Conservation (phyloP, 1,140 invertebrate genomes). For the Physella acuta region DNA sequence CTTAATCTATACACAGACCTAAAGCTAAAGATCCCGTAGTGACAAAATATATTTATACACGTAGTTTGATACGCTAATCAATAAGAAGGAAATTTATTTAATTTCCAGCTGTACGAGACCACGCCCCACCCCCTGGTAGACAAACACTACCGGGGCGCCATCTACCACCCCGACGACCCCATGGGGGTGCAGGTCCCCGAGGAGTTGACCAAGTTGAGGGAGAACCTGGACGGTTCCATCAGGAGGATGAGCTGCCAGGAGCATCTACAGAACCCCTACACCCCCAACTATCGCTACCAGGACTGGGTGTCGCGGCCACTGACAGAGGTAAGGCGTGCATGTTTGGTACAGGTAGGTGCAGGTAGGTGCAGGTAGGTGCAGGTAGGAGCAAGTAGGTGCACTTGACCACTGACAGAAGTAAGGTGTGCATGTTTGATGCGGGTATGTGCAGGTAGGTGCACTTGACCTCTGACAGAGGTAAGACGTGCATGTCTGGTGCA, state of each 20-base stretch:
- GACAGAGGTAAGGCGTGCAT: neutral
- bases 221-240: neutral
- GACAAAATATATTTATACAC: too few species aligned
- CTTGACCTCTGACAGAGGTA: too few species aligned
- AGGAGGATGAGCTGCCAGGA: neutral
- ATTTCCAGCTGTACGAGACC: conserved; percentile 10
- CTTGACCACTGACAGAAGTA: too few species aligned
- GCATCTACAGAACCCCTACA: neutral
- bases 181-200: conserved; percentile 13
- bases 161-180: conserved; percentile 1
- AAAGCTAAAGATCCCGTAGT: too few species aligned
- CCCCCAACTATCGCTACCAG: conserved; percentile 10
- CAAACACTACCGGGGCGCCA: conserved; percentile 14
- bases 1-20: too few species aligned
- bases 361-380: neutral
- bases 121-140: conserved; percentile 4
- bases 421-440: too few species aligned
- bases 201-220: conserved; percentile 8
- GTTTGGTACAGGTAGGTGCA: neutral
- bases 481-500: too few species aligned
- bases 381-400: too few species aligned
- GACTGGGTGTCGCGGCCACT: conserved; percentile 11
- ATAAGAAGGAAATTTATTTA: too few species aligned
- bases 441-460: too few species aligned
- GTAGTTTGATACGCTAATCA: too few species aligned